These are phyloP conservation scores for Gymnocephalus cernua DNA, from an alignment of 2,113 vertebrate genomes.

Conservation along the genomic window DNA sequence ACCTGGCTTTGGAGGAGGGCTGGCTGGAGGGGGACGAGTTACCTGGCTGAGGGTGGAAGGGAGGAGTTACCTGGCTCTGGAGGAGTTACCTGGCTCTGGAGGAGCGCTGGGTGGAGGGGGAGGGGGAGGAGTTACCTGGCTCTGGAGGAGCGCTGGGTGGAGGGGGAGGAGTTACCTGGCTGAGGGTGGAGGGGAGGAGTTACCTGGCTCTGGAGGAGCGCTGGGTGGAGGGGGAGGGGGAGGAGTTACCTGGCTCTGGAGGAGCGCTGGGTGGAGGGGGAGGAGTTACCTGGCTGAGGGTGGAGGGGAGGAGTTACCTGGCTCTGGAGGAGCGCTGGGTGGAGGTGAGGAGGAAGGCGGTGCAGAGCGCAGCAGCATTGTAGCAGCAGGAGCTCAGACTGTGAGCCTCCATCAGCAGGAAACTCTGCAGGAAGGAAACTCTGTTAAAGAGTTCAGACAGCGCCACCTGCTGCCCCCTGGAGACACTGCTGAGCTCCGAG, in stretches of 20 bases:
- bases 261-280: constrained; percentile 59
- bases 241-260: background rate
- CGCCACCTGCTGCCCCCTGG: constrained; percentile 83
- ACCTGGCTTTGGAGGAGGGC: background rate
- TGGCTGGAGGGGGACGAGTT: background rate
- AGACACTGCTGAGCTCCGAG: constrained; percentile 80
- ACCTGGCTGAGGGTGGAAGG: no score
- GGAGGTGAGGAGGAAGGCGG: constrained; percentile 82
- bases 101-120: background rate
- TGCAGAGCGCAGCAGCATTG: constrained; percentile 80
- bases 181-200: background rate
- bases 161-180: background rate
- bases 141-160: background rate
- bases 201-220: background rate
- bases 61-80: no score
- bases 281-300: constrained; percentile 80
- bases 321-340: constrained; percentile 83
- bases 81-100: background rate
- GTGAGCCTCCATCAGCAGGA: constrained; percentile 85
- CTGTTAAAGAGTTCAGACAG: constrained; percentile 86
- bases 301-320: constrained; percentile 78
- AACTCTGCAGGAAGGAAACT: constrained; percentile 85
- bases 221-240: background rate
- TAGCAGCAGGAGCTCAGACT: constrained; percentile 84
- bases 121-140: background rate